Evolutionary conservation across 2,888 invertebrate species (phyloP), one percentile per base, ranked within the genome.

Genomic region (Philopedon plagiatum): DNA sequence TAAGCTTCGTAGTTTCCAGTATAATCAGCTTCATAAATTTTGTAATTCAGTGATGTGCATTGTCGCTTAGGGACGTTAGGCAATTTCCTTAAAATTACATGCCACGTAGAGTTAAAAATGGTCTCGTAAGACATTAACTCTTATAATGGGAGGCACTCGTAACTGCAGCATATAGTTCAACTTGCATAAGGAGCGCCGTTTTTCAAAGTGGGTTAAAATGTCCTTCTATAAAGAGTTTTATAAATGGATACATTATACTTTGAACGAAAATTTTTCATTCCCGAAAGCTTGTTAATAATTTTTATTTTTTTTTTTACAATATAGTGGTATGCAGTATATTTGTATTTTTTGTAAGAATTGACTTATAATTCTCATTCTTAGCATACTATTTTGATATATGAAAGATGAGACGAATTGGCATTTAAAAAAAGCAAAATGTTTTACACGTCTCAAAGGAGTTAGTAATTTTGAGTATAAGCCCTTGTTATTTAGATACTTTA

Each of bases 181-280:
- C 66, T 8, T 66, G 66, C 66, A 66, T 66, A 66, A 66, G 44
- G 57, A 63, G 54, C 63, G 39, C 23, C 21, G 32, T 60, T 60
- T 67, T 60, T 67, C 44, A 67, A 58, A 60, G 11, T 60, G 56
- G 56, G 56, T 56, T 56, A 65, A 44, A 54, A 56, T 37, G 56
- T 65, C 56, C 19, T 7, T 56, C 29, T 41, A 18, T 65, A 65
- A 56, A 44, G 64, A 26, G 29, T 26, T 29, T 26, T 23, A 65
- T 65, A 65, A 65, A 65, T 65, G 15, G 56, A 13, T 19, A 56
- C 37, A 54, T 65, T 65, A 65, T 65, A 23, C 29, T 18, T 56
- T 8, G 1, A 32, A 26, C 8, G 21, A 54, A 9, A 21, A 46
- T 46, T 54, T 1, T 39, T 39, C 39, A 15, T 21, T 7, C 18